Evolutionary conservation across 2,797 vertebrate genomes (phyloP).

Genomic region (Mus spretus): DNA sequence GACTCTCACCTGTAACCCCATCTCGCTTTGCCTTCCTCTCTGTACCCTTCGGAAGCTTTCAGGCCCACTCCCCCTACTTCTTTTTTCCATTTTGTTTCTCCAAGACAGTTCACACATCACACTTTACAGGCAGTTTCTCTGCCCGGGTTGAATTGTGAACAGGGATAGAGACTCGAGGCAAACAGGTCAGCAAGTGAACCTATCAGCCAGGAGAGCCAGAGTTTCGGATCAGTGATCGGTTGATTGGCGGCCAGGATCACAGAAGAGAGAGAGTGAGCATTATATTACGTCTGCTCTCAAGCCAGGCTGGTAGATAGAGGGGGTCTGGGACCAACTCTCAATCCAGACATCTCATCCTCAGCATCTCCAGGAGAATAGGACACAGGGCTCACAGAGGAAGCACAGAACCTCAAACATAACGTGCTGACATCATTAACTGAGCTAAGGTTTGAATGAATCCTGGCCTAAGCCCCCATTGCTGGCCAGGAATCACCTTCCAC

Average conservation of each 20-base stretch:
- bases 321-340: neutral
- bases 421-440: rapidly evolving
- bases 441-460: neutral
- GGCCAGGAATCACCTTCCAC: rapidly evolving
- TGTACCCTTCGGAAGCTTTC: too few relatives aligned
- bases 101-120: neutral
- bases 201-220: neutral
- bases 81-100: neutral
- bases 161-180: neutral
- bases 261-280: rapidly evolving
- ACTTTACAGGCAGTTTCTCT: neutral
- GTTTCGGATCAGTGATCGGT: rapidly evolving
- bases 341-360: rapidly evolving
- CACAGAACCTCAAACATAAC: rapidly evolving
- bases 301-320: neutral
- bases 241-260: rapidly evolving
- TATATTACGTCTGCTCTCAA: rapidly evolving
- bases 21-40: rapidly evolving
- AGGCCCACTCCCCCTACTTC: neutral
- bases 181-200: too few relatives aligned
- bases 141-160: neutral
- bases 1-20: rapidly evolving
- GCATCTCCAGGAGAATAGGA: neutral
- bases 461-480: rapidly evolving
- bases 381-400: neutral